Percentiles rank a stretch among this genome's conserved stretches.
These are phyloP conservation scores for Harpalus rufipes DNA, from an alignment of 2,888 invertebrate genomes.

Conservation along the genomic window DNA sequence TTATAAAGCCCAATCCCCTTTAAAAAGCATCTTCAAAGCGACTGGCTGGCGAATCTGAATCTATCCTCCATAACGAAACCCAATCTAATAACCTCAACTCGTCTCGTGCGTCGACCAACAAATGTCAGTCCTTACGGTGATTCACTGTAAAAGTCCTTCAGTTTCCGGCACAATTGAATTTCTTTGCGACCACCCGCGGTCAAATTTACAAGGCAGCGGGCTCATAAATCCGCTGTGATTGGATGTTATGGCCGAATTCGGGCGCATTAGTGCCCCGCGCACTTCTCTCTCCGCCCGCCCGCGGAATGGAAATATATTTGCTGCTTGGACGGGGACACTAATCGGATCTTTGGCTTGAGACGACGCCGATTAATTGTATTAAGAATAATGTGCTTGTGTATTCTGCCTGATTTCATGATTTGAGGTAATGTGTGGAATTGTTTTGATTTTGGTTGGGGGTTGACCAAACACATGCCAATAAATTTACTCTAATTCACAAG, in stretches of 20 bases:
- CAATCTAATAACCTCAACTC: slow-evolving; percentile 49
- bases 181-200: slow-evolving; percentile 76
- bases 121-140: slow-evolving; percentile 64
- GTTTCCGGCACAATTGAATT: slow-evolving; percentile 76
- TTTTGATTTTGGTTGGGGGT: slow-evolving; percentile 8
- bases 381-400: slow-evolving; percentile 49
- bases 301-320: slow-evolving; percentile 58
- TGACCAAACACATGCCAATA: neutral
- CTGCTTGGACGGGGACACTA: slow-evolving; percentile 44
- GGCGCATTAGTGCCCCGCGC: slow-evolving; percentile 47
- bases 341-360: slow-evolving; percentile 56
- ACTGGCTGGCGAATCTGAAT: slow-evolving; percentile 11
- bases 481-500: slow-evolving; percentile 4
- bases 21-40: slow-evolving; percentile 57
- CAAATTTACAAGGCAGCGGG: slow-evolving; percentile 76
- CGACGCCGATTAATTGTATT: slow-evolving; percentile 59
- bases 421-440: slow-evolving; percentile 27
- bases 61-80: slow-evolving; percentile 38
- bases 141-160: slow-evolving; percentile 63
- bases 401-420: slow-evolving; percentile 39
- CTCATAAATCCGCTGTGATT: slow-evolving; percentile 77
- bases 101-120: slow-evolving; percentile 55
- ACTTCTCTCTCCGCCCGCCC: neutral
- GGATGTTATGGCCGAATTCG: slow-evolving; percentile 78
- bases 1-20: slow-evolving; percentile 53